Evolutionary conservation across 2,888 invertebrate genomes (phyloP).

Genomic region (Osmoderma eremita): DNA sequence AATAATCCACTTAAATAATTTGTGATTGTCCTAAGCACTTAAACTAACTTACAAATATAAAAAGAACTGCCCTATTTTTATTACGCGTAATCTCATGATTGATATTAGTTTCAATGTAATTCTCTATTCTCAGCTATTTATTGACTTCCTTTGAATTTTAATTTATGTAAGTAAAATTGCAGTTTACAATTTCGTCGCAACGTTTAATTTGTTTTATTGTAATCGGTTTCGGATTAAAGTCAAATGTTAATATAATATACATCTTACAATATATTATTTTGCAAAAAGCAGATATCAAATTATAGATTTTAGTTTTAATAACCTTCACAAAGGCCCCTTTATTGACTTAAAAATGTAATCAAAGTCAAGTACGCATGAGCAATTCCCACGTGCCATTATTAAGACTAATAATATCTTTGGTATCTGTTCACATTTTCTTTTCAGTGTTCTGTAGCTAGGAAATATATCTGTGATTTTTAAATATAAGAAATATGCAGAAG

Average conservation of each 20-base stretch:
- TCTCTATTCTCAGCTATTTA: neutral
- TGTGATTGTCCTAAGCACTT: constrained; percentile 22
- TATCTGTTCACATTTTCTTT: neutral
- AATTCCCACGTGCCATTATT: neutral
- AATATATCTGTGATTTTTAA: constrained; percentile 36
- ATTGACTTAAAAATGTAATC: no score
- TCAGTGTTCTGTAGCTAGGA: constrained; percentile 4
- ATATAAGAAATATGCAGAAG: constrained; percentile 21
- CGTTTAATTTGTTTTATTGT: no score
- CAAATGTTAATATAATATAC: no score
- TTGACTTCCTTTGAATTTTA: constrained; percentile 4
- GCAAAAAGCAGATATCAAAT: no score
- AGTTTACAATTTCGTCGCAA: no score
- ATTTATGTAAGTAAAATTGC: neutral
- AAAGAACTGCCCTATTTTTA: constrained; percentile 31
- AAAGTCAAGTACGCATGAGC: no score
- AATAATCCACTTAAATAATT: constrained; percentile 26
- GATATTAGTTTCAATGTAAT: neutral
- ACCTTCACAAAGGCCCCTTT: no score
- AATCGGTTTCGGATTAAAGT: no score
- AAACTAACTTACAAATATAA: constrained; percentile 31
- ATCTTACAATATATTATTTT: no score
- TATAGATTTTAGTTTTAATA: no score
- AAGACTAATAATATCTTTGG: neutral
- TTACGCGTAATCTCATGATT: constrained; percentile 1